Evolutionary conservation across 2,113 vertebrate species (phyloP).

Genomic region (Leptosomus discolor): DNA sequence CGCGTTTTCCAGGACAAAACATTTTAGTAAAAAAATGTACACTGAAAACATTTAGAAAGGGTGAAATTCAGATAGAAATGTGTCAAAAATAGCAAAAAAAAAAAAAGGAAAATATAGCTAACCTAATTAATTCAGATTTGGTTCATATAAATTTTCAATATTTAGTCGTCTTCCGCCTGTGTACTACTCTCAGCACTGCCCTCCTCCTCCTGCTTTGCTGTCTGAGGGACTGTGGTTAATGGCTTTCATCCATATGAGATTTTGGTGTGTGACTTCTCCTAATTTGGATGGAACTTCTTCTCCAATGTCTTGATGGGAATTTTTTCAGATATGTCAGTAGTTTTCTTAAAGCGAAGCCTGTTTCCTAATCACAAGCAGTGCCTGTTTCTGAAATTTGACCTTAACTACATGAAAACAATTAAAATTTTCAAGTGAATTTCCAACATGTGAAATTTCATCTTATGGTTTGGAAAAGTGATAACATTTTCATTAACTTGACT

Average conservation of each 20-base stretch:
- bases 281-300: background rate
- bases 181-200: background rate
- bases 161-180: background rate
- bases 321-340: background rate
- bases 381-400: background rate
- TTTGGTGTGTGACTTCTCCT: background rate
- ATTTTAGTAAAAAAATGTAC: background rate
- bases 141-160: background rate
- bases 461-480: background rate
- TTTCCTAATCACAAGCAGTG: background rate
- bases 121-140: background rate
- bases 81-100: background rate
- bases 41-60: background rate
- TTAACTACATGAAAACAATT: background rate
- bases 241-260: background rate
- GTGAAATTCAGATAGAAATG: background rate
- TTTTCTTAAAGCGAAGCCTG: background rate
- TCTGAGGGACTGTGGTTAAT: background rate
- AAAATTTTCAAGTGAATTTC: background rate
- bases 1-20: background rate
- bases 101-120: background rate
- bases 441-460: background rate
- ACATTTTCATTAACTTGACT: background rate
- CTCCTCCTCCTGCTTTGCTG: background rate
- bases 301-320: background rate